Evolutionary conservation across 2,888 invertebrate genomes (phyloP).

Genomic region (Harmothoe impar): DNA sequence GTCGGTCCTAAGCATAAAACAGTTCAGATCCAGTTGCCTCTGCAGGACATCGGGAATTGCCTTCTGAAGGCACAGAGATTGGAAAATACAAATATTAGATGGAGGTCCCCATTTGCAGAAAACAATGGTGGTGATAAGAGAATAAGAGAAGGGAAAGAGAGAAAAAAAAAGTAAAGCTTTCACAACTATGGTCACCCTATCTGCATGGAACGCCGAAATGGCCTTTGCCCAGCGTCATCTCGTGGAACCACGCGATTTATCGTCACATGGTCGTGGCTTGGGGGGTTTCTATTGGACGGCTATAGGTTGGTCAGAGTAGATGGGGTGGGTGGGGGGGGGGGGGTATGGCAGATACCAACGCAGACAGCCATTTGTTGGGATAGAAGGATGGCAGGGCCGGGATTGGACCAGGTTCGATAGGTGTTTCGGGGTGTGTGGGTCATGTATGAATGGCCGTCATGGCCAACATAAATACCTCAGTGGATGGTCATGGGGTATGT

Average conservation of each 20-base stretch:
- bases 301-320: too few species aligned
- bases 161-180: background rate
- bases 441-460: background rate
- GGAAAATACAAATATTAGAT: conserved; percentile 61
- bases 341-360: background rate
- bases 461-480: too few species aligned
- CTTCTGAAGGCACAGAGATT: conserved; percentile 48
- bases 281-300: background rate
- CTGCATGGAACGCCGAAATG: background rate
- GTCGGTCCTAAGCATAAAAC: background rate
- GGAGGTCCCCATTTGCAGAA: conserved; percentile 2
- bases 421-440: background rate
- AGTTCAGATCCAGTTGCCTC: background rate
- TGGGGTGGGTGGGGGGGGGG: background rate
- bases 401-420: conserved; percentile 7
- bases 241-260: conserved; percentile 13
- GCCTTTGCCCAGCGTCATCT: conserved; percentile 1
- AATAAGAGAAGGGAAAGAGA: background rate
- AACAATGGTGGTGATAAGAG: background rate
- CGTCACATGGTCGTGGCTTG: conserved; percentile 30
- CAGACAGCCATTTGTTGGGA: background rate
- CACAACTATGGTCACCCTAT: background rate
- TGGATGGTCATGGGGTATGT: too few species aligned
- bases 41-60: conserved; percentile 27
- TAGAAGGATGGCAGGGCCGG: background rate